A percentile compares a stretch with the other conserved stretches of the same genome.
Evolutionary conservation across 2,888 invertebrate species (phyloP).

Genomic region (Timema cristinae): DNA sequence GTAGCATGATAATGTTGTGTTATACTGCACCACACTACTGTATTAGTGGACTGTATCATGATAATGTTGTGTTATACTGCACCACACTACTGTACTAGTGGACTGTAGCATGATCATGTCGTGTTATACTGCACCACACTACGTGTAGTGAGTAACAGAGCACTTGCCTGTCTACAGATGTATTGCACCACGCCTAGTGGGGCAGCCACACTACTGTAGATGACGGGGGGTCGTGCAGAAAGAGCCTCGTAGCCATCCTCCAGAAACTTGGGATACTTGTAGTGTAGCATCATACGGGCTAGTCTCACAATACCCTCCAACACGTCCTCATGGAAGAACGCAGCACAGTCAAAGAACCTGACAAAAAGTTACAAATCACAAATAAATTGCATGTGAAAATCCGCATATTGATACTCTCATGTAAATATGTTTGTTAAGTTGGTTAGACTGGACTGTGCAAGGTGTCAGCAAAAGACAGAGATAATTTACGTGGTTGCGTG

Average conservation of each 20-base stretch:
- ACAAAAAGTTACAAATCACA: conserved; percentile 33
- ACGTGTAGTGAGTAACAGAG: background rate
- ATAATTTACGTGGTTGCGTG: too few species aligned
- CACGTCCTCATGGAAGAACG: conserved; percentile 85
- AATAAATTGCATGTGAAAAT: background rate
- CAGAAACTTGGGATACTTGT: conserved; percentile 73
- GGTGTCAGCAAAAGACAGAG: too few species aligned
- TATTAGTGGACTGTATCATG: too few species aligned
- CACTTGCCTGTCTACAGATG: conserved; percentile 62
- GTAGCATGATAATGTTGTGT: background rate
- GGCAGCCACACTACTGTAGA: conserved; percentile 78
- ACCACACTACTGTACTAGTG: too few species aligned
- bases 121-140: too few species aligned
- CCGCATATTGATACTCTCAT: too few species aligned
- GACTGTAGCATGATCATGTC: too few species aligned
- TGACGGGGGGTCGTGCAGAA: conserved; percentile 75
- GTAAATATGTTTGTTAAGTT: too few species aligned
- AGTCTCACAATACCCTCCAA: conserved; percentile 81
- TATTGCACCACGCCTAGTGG: conserved; percentile 75
- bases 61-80: too few species aligned
- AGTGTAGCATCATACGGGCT: conserved; percentile 73
- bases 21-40: background rate
- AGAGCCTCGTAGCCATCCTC: conserved; percentile 82
- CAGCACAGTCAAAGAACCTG: conserved; percentile 76
- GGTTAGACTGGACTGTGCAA: too few species aligned